Percentiles rank a stretch among this genome's conserved stretches.
Evolutionary conservation across 2,797 vertebrate species (phyloP).

Genomic region (Cebuella pygmaea): DNA sequence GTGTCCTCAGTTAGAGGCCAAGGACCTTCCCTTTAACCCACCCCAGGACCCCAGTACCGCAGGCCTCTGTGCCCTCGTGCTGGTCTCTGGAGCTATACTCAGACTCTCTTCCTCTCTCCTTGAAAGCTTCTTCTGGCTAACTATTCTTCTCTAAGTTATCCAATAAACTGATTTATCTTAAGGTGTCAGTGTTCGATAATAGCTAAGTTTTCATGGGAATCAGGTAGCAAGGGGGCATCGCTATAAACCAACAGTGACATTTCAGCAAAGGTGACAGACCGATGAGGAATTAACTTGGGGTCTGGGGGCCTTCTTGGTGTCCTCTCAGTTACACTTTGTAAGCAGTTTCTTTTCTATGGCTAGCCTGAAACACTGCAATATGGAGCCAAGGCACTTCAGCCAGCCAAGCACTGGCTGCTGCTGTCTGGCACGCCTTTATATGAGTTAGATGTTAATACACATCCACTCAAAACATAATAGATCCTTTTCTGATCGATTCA

Average conservation of each 20-base stretch:
- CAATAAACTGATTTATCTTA: neutral
- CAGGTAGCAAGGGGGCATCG: neutral
- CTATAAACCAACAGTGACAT: neutral
- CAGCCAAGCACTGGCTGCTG: no score
- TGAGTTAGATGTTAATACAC: neutral
- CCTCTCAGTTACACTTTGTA: neutral
- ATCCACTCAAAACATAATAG: neutral
- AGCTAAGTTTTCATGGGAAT: neutral
- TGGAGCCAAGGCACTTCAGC: neutral
- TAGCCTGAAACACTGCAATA: neutral
- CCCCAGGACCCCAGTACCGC: neutral
- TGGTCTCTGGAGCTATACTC: neutral
- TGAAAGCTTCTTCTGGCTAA: neutral
- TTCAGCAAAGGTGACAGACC: neutral
- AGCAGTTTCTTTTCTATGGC: neutral
- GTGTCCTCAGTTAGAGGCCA: neutral
- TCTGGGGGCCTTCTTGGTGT: neutral
- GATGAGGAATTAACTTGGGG: neutral
- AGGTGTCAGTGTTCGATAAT: neutral
- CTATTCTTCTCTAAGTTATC: neutral
- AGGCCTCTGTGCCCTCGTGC: neutral
- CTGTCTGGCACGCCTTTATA: neutral
- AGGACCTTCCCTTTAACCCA: no score
- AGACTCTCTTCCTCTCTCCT: neutral
- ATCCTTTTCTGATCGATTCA: neutral